phyloP scores from a whole-genome alignment of 2,888 invertebrate genomes.

The Camptogramma bilineatum region DNA sequence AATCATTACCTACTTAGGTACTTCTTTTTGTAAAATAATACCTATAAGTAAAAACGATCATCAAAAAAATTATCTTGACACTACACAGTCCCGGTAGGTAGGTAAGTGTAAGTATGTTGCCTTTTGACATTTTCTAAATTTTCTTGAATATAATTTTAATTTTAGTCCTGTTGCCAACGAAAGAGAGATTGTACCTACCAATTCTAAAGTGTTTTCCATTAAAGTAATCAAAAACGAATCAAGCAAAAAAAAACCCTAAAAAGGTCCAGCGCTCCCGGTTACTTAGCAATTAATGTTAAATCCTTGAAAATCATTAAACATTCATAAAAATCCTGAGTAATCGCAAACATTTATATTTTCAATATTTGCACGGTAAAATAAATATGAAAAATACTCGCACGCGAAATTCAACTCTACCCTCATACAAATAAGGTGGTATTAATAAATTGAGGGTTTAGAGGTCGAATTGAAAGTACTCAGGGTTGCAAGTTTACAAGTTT shows the following conservation, averaged over 20 bases:
- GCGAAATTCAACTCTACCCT: constrained; percentile 4
- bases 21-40: no score
- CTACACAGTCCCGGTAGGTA: no score
- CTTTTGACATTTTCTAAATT: no score
- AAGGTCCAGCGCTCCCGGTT: constrained; percentile 11
- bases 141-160: background rate
- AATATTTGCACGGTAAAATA: constrained; percentile 47
- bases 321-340: constrained; percentile 51
- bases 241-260: background rate
- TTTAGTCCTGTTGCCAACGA: background rate
- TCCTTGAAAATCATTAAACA: constrained; percentile 51
- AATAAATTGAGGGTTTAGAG: constrained; percentile 11
- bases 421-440: constrained; percentile 15
- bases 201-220: background rate
- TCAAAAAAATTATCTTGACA: no score
- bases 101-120: no score
- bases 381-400: constrained; percentile 12
- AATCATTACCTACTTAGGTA: no score
- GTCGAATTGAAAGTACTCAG: constrained; percentile 41
- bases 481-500: constrained; percentile 39
- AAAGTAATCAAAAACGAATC: constrained; percentile 13
- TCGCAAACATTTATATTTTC: constrained; percentile 54
- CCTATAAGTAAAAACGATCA: no score
- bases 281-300: constrained; percentile 37
- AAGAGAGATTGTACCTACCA: background rate